Conservation (phyloP, 2,113 vertebrate species). For the Axis porcinus region DNA sequence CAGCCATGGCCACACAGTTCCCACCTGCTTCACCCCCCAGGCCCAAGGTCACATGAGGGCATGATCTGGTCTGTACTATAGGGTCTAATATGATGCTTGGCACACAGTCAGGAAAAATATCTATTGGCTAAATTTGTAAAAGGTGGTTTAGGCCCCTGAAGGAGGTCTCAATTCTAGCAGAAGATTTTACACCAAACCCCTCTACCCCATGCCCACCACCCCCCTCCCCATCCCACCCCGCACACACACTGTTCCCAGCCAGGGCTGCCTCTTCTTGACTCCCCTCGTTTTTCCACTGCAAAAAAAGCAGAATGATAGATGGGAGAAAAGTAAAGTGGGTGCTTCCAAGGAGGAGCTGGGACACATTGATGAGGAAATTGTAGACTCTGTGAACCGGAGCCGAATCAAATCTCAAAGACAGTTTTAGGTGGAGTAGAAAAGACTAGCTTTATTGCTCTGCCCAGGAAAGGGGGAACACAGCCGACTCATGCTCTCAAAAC, state of each 20-base stretch:
- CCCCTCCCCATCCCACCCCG: rapidly evolving
- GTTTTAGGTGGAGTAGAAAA: background rate
- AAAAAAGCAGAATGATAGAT: background rate
- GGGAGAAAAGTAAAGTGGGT: background rate
- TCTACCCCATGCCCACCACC: background rate
- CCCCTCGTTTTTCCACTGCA: background rate
- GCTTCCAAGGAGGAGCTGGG: background rate
- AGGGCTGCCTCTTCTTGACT: rapidly evolving
- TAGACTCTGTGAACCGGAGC: background rate
- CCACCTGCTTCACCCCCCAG: background rate
- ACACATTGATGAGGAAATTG: background rate
- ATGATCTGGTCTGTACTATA: background rate
- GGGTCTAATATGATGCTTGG: background rate
- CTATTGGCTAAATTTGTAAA: background rate
- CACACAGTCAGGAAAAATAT: background rate
- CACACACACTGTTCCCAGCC: rapidly evolving
- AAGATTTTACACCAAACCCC: rapidly evolving
- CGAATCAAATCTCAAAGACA: background rate
- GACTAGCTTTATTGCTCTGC: background rate
- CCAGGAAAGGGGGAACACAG: background rate
- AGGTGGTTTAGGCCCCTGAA: background rate
- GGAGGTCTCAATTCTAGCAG: background rate
- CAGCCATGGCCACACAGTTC: rapidly evolving
- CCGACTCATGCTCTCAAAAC: rapidly evolving
- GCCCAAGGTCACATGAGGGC: background rate